Percentiles rank a stretch among this genome's conserved stretches.
These are phyloP conservation scores for Pseudopodoces humilis DNA, from an alignment of 2,113 vertebrate species.

Conservation along the genomic window DNA sequence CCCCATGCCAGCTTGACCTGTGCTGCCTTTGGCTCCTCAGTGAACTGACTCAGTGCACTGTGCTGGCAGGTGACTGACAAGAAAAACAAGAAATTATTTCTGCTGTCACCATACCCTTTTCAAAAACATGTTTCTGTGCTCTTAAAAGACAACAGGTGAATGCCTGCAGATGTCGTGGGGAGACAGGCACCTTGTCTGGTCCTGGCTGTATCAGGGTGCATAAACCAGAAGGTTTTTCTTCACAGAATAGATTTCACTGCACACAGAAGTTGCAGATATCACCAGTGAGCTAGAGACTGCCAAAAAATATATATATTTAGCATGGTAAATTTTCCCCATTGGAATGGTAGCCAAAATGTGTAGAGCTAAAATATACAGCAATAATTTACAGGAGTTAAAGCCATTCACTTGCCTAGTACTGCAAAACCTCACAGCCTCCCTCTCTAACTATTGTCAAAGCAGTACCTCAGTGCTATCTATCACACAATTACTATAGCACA, in stretches of 20 bases:
- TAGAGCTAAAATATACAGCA: background rate
- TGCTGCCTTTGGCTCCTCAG: background rate
- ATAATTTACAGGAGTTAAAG: background rate
- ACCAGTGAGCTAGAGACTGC: background rate
- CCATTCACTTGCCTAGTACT: background rate
- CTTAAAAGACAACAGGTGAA: background rate
- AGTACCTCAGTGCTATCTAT: background rate
- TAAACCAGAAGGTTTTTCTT: background rate
- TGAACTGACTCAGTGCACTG: background rate
- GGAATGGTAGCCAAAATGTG: background rate
- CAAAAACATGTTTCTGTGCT: background rate
- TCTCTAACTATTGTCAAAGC: background rate
- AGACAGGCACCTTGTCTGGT: rapidly evolving
- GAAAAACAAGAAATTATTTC: background rate
- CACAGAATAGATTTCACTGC: background rate
- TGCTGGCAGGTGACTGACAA: background rate
- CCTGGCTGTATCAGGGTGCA: background rate
- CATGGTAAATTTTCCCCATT: background rate
- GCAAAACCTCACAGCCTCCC: background rate
- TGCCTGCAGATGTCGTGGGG: background rate
- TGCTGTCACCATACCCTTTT: background rate
- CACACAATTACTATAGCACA: background rate
- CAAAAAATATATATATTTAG: background rate
- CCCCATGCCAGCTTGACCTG: background rate
- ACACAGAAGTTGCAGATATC: background rate